Conservation (phyloP, 2,888 invertebrate species). For the Patella caerulea region DNA sequence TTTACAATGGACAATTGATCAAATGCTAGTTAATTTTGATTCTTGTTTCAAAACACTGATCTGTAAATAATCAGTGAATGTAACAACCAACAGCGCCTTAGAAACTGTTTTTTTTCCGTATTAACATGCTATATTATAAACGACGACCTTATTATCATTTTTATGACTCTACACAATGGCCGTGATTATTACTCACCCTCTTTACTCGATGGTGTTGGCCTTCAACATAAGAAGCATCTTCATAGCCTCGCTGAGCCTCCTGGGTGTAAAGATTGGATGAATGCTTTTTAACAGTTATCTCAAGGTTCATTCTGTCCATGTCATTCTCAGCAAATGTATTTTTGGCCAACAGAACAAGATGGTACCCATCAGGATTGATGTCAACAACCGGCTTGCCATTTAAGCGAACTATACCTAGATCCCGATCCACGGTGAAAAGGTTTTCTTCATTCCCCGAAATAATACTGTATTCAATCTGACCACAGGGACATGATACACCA, state of each 20-base stretch:
- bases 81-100: no score
- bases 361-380: neutral
- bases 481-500: neutral
- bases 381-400: neutral
- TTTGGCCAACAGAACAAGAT: neutral
- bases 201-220: neutral
- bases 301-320: neutral
- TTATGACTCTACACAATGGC: no score
- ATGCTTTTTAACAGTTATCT: neutral
- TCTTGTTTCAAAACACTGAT: no score
- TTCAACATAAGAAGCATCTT: neutral
- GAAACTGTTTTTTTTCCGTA: no score
- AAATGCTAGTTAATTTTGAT: no score
- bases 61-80: no score
- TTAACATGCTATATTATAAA: no score
- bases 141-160: no score
- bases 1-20: no score
- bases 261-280: neutral
- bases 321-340: neutral
- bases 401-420: neutral
- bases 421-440: neutral
- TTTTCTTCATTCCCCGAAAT: neutral
- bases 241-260: neutral
- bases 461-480: neutral
- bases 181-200: neutral